A percentile compares a stretch with the other conserved stretches of the same genome.
Conservation (phyloP, 2,797 vertebrate species). For the Scolopax rusticola region DNA sequence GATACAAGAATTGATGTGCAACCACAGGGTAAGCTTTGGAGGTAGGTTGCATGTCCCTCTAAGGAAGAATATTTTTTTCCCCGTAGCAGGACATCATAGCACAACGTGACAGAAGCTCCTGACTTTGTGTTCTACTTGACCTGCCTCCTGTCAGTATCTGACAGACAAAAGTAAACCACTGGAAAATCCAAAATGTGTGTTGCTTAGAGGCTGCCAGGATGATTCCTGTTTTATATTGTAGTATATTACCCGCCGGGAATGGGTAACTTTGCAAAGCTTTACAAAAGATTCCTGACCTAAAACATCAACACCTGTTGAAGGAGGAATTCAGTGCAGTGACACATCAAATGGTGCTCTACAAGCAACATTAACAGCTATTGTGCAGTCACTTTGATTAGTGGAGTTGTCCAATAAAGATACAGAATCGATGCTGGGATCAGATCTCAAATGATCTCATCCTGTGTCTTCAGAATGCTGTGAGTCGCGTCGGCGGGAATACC, state of each 20-base stretch:
- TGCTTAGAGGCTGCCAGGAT: neutral
- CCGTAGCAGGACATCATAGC: neutral
- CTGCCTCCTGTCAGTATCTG: neutral
- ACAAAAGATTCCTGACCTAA: neutral
- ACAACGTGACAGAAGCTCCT: neutral
- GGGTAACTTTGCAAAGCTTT: neutral
- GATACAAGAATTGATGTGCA: neutral
- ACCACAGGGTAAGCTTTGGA: neutral
- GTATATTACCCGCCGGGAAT: neutral
- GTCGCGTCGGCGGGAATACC: neutral
- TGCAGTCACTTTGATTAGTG: neutral
- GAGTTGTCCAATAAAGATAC: neutral
- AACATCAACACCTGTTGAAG: accelerated
- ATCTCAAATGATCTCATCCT: slow-evolving; percentile 47
- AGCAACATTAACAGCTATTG: neutral
- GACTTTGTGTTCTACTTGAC: neutral
- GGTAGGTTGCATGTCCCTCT: neutral
- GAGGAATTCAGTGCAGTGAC: neutral
- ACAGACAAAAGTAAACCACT: slow-evolving; percentile 3
- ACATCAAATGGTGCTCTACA: neutral
- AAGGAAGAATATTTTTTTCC: neutral
- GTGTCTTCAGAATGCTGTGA: neutral
- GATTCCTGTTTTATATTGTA: neutral
- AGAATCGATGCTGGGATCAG: slow-evolving; percentile 23
- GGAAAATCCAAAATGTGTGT: neutral